phyloP scores from a whole-genome alignment of 37 sponge, comb jelly and placozoan species.

The Aplysina aerophoba region DNA sequence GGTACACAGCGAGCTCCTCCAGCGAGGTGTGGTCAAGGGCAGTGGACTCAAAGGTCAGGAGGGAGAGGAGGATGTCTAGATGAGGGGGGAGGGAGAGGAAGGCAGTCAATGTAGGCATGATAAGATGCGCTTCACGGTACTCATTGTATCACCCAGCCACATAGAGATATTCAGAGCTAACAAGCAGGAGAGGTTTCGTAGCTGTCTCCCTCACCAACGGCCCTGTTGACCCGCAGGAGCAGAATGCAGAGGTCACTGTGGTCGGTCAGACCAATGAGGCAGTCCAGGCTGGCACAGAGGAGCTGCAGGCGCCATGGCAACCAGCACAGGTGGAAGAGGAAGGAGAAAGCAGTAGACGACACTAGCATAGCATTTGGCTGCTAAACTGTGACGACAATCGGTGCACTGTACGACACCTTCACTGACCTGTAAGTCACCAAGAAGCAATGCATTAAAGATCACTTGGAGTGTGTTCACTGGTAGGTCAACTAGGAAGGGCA shows the following conservation, averaged over 20 bases:
- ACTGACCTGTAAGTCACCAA: slow-evolving; percentile 27
- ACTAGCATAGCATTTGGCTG: neutral
- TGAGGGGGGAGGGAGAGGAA: no score
- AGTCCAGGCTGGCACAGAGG: slow-evolving; percentile 1
- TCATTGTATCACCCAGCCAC: no score
- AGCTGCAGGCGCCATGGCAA: neutral
- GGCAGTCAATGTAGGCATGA: no score
- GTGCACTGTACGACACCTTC: no score
- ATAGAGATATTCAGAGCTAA: no score
- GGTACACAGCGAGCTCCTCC: neutral
- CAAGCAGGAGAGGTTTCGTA: no score
- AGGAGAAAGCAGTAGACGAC: neutral
- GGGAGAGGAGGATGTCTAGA: slow-evolving; percentile 6
- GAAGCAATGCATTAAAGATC: neutral
- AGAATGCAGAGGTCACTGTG: neutral
- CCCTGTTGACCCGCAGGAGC: neutral
- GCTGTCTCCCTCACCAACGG: slow-evolving; percentile 14
- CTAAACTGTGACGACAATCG: no score
- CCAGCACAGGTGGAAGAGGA: no score
- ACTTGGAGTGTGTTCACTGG: neutral
- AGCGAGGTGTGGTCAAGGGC: neutral
- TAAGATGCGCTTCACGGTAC: no score
- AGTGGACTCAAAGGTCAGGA: neutral
- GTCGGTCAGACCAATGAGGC: neutral
- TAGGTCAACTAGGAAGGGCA: neutral